Evolutionary conservation across 2,888 invertebrate genomes (phyloP), one percentile per base, ranked within the genome.

Genomic region (Uloborus plumipes): DNA sequence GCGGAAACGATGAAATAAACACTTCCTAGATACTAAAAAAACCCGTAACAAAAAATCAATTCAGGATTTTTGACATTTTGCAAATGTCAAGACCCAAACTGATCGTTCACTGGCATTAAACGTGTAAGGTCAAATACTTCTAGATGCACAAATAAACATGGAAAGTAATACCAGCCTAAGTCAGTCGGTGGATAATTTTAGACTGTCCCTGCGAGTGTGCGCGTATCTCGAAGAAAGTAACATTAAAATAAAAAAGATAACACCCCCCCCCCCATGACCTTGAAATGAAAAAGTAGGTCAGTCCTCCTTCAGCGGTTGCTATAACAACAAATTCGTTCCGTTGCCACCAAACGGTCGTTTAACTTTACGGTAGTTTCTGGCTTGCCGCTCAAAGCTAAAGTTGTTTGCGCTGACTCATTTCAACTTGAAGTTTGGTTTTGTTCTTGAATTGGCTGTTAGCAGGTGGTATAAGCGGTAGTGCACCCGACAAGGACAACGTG

Each of bases 251-350:
- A 39, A 18, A 39, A 59, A 14, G 50, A 39, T 18, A 58, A 49
- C 49, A 7, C 26, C 22, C 53, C 18, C 26, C 49, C 2, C 26
- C 22, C 53, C 18, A 51, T 78, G 78, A 78, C 71, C 78, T 78
- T 78, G 78, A 55, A 71, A 71, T 59, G 51, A 50, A 51, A 78
- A 78, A 78, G 65, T 78, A 78, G 78, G 78, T 66, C 70, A 78
- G 53, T 78, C 78, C 66, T 71, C 70, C 65, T 39, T 53, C 20
- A 49, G 53, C 47, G 15, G 71, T 78, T 65, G 72, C 71, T 65
- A 78, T 78, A 53, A 66, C 39, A 72, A 71, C 78, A 39, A 22
- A 64, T 70, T 64, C 58, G 18, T 64, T 70, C 53, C 58, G 70
- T 66, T 71, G 22, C 65, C 58, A 78, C 49, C 53, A 59, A 31